phyloP scores from a whole-genome alignment of 1,140 invertebrate genomes.

The Caerostris darwini region DNA sequence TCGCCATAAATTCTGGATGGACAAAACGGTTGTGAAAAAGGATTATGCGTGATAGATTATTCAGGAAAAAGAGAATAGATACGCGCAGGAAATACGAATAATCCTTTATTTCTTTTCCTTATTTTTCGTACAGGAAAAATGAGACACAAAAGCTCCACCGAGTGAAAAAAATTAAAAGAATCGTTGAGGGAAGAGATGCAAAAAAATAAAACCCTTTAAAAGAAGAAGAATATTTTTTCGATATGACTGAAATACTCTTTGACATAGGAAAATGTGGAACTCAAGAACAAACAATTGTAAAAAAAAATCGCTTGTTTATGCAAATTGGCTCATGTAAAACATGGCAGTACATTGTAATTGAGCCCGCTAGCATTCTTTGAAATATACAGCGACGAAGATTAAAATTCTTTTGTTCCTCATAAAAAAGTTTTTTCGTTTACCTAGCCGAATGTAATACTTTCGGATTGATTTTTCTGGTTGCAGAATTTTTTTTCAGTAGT shows the following conservation, averaged over 20 bases:
- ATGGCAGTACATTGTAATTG: conserved; percentile 7
- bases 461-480: not conserved
- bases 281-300: not conserved
- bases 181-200: not conserved
- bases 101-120: conserved; percentile 48
- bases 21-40: conserved; percentile 65
- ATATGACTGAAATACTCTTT: not conserved
- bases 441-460: not conserved
- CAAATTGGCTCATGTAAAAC: conserved; percentile 36
- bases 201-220: not conserved
- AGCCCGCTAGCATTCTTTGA: not conserved
- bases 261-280: conserved; percentile 4
- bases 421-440: not conserved
- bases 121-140: conserved; percentile 11
- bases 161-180: conserved; percentile 5
- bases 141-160: not conserved
- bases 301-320: conserved; percentile 21
- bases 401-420: conserved; percentile 17
- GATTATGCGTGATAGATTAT: conserved; percentile 71
- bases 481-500: not conserved
- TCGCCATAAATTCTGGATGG: conserved; percentile 48
- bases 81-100: conserved; percentile 65
- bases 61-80: conserved; percentile 34
- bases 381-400: not conserved
- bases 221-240: not conserved